These are phyloP conservation scores for Epinotia demarniana DNA, from an alignment of 2,888 invertebrate genomes.

Conservation along the genomic window DNA sequence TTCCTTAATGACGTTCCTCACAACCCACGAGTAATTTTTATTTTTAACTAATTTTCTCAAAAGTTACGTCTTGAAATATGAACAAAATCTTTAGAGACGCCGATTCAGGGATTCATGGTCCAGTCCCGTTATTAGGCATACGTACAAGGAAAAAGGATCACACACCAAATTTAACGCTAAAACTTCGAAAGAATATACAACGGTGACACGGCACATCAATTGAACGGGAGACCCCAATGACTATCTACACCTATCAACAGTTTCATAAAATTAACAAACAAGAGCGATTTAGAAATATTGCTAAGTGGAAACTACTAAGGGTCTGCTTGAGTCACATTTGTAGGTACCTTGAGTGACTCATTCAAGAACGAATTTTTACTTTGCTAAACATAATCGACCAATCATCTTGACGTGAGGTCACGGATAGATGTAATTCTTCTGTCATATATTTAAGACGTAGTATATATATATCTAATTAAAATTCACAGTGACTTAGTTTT, in stretches of 20 bases:
- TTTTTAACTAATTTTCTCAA: no score
- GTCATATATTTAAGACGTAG: no score
- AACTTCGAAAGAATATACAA: background rate
- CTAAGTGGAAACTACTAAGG: background rate
- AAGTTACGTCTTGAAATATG: background rate
- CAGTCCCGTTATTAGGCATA: no score
- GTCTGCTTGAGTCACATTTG: slow-evolving; percentile 14
- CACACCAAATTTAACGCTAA: background rate
- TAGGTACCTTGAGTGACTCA: background rate
- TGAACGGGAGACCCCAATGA: slow-evolving; percentile 12
- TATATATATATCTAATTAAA: no score
- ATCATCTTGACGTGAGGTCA: background rate
- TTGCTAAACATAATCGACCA: background rate
- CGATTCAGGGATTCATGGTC: background rate
- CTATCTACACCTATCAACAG: background rate
- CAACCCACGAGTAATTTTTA: no score
- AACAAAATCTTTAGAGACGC: background rate
- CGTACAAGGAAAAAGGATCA: no score
- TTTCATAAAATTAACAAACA: slow-evolving; percentile 3
- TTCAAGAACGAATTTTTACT: background rate
- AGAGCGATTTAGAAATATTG: slow-evolving; percentile 12
- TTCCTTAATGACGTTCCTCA: no score
- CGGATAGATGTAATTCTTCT: no score
- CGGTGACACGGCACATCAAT: slow-evolving; percentile 6
- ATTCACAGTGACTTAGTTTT: no score